Base-by-base conservation (phyloP, 2,888 invertebrate genomes). In the Pseudanteris insignis region DNA sequence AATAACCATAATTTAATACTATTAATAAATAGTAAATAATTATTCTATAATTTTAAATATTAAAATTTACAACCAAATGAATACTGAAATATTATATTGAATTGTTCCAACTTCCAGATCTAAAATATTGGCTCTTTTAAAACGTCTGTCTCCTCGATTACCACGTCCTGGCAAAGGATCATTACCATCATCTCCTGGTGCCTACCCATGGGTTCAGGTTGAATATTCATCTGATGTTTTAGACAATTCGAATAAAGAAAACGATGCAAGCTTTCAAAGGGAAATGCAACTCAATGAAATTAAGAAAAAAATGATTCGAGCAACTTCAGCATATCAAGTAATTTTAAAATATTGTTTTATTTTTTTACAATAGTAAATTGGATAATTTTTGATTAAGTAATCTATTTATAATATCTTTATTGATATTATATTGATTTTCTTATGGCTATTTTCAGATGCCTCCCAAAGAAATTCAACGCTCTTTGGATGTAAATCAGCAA, bases 141-240 rank as follows among this genome's bases (percentile, higher is more conserved):
- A 76, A 51, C 68, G 78, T 32, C 66, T 79, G 1, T 79, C 79
- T 0, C 79, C 79, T 1, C 68, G 79, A 11, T 58, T 78, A 2
- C 73, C 78, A 10, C 72, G 78, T 18, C 75, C 78, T 26, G 71
- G 71, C 41, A 78, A 76, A 58, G 67, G 62, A 18, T 73, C 74
- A 2, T 34, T 75, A 41, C 72, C 74, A 14, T 70, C 79, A 2
- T 76, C 78, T 2, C 74, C 78, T 8, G 74, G 71, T 26, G 68
- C 72, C 12, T 79, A 77, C 15, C 79, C 78, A 9, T 79, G 79
- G 79, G 71, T 79, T 29, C 76, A 72, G 62, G 76, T 79, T 9
- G 78, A 79, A 59, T 79, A 76, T 44, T 76, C 79, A 30, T 63
- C 69, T 28, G 76, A 77, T 37, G 68, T 73, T 34, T 67, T 73